These are phyloP conservation scores for Protophormia terraenovae DNA, from an alignment of 2,888 invertebrate species.

Conservation along the genomic window DNA sequence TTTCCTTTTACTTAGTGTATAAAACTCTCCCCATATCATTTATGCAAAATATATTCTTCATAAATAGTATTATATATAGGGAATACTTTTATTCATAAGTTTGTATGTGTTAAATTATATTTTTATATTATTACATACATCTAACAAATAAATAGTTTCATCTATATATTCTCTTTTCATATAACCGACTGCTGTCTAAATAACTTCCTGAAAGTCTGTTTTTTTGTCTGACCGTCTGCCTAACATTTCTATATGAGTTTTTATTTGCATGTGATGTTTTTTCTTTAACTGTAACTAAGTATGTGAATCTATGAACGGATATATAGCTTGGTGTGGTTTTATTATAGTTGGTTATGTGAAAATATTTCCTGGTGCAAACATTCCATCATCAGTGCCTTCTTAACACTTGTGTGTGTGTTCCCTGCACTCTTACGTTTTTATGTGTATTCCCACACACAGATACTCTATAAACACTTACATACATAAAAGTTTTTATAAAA, in stretches of 20 bases:
- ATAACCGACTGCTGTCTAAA: neutral
- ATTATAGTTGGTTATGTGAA: neutral
- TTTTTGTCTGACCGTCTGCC: neutral
- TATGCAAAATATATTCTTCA: neutral
- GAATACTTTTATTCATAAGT: neutral
- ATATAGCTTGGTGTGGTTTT: neutral
- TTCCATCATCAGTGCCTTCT: neutral
- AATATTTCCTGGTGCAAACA: neutral
- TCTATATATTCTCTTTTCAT: neutral
- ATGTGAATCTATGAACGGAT: neutral
- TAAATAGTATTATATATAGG: neutral
- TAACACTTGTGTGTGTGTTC: neutral
- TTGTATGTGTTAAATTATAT: neutral
- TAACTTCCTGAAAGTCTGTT: neutral
- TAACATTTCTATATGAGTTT: too few species aligned
- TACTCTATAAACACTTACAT: too few species aligned
- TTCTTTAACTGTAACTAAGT: too few species aligned
- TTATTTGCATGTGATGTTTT: too few species aligned
- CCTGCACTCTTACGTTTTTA: too few species aligned
- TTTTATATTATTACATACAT: neutral
- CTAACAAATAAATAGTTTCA: neutral
- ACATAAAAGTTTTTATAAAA: neutral
- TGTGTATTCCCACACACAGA: too few species aligned
- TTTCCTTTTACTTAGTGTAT: neutral
- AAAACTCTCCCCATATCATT: too few species aligned